These are phyloP conservation scores for Marcusenius ussheri DNA, from an alignment of 2,113 vertebrate genomes.

Conservation along the genomic window DNA sequence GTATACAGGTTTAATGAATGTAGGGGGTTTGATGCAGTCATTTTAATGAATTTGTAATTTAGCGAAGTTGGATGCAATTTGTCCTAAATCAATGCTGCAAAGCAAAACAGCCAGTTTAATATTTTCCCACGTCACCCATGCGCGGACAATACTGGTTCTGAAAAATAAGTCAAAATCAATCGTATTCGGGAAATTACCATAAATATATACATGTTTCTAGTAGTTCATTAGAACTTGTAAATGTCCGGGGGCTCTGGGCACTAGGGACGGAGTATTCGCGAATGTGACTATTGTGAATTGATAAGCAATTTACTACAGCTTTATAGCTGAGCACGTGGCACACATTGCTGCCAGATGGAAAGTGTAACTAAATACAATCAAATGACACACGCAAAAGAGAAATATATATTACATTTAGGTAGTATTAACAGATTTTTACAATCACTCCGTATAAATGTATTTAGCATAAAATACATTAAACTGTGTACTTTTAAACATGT, in stretches of 20 bases:
- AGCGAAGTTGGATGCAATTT: conserved; percentile 26
- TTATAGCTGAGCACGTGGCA: conserved; percentile 68
- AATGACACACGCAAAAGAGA: conserved; percentile 27
- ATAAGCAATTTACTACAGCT: conserved; percentile 50
- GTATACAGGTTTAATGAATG: neutral
- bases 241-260: conserved; percentile 24
- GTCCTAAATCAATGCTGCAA: conserved; percentile 9
- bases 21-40: neutral
- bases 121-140: neutral
- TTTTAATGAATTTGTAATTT: neutral
- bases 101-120: neutral
- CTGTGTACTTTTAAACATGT: conserved; percentile 60
- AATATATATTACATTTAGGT: conserved; percentile 20
- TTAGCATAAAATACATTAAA: conserved; percentile 72
- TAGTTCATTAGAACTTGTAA: neutral
- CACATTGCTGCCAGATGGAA: conserved; percentile 65
- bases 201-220: neutral
- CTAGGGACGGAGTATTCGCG: conserved; percentile 44
- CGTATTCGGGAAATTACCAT: neutral
- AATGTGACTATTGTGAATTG: conserved; percentile 28
- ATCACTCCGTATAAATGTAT: conserved; percentile 50
- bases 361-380: conserved; percentile 33
- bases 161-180: neutral
- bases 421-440: conserved; percentile 43
- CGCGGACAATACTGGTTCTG: neutral